Percentiles rank a stretch among this genome's conserved stretches.
These are phyloP conservation scores for Noctua janthe DNA, from an alignment of 2,888 invertebrate genomes.

Conservation along the genomic window DNA sequence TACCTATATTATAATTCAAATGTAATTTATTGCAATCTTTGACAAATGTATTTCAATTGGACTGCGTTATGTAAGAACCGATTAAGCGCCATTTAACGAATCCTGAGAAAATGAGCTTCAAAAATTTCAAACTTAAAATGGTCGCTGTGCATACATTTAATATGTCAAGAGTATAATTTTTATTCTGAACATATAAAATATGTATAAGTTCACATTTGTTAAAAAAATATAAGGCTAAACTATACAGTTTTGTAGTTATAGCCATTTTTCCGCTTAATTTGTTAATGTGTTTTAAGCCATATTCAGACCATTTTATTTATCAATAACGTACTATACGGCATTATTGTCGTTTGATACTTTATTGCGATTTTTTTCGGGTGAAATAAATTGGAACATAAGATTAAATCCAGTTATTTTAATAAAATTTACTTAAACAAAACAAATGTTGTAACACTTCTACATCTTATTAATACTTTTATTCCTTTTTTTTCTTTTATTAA, in stretches of 20 bases:
- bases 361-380: too few relatives aligned
- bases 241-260: slow-evolving; percentile 6
- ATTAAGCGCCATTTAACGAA: slow-evolving; percentile 3
- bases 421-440: too few relatives aligned
- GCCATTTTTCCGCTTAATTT: slow-evolving; percentile 16
- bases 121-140: background rate
- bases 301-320: background rate
- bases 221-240: slow-evolving; percentile 9
- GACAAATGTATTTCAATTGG: background rate
- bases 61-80: slow-evolving; percentile 2
- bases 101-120: background rate
- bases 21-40: too few relatives aligned
- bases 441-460: too few relatives aligned
- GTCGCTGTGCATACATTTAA: background rate
- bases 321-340: too few relatives aligned
- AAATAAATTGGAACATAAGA: too few relatives aligned
- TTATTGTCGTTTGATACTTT: too few relatives aligned
- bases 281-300: background rate
- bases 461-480: too few relatives aligned
- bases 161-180: background rate
- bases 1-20: too few relatives aligned
- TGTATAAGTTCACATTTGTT: slow-evolving; percentile 6
- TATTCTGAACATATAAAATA: slow-evolving; percentile 3
- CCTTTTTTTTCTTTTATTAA: slow-evolving; percentile 1
- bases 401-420: too few relatives aligned